A percentile compares a stretch with the other conserved stretches of the same genome.
Evolutionary conservation across 2,797 vertebrate species (phyloP).

Genomic region (Clarias pachynema): DNA sequence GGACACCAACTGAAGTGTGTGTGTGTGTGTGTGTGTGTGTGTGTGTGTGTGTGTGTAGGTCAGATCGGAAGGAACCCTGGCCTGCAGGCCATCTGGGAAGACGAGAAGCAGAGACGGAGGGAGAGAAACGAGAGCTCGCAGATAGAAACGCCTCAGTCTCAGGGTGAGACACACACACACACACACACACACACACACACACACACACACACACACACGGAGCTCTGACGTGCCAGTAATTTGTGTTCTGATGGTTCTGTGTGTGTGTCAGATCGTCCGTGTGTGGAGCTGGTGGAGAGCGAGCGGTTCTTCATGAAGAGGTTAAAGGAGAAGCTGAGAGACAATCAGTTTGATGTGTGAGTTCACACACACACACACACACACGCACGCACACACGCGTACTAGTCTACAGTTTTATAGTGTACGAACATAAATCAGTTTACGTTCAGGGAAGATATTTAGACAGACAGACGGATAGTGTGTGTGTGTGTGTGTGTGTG

Average conservation of each 20-base stretch:
- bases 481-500: background rate
- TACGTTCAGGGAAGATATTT: background rate
- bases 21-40: constrained; percentile 33
- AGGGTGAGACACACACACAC: constrained; percentile 78
- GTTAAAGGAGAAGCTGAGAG: constrained; percentile 91
- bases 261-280: constrained; percentile 81
- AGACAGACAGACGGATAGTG: background rate
- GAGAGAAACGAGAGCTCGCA: constrained; percentile 86
- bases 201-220: background rate
- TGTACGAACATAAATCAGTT: background rate
- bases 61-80: constrained; percentile 94
- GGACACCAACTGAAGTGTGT: background rate
- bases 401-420: background rate
- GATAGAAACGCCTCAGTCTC: constrained; percentile 84
- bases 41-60: constrained; percentile 72
- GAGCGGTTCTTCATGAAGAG: constrained; percentile 92
- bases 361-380: constrained; percentile 59
- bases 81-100: constrained; percentile 96
- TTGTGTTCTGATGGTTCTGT: background rate
- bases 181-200: background rate
- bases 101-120: constrained; percentile 91
- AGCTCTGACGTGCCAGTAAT: background rate
- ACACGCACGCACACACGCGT: background rate
- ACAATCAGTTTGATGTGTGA: constrained; percentile 92
- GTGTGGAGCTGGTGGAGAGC: constrained; percentile 82